phyloP scores from a whole-genome alignment of 2,797 vertebrate species.

The Phyllotis vaccarum region DNA sequence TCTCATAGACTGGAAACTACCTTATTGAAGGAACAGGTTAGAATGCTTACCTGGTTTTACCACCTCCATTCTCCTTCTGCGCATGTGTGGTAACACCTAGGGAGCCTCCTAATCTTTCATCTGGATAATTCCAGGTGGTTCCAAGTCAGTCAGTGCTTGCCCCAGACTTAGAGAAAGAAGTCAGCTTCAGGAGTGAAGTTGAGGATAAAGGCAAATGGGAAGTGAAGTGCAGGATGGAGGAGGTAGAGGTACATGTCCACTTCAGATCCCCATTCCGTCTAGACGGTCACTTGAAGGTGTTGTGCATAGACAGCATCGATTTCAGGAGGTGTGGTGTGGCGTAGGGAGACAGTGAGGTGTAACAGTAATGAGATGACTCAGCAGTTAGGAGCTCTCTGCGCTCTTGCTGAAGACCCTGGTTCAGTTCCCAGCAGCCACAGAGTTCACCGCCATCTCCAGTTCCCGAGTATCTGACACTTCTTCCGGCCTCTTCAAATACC shows the following conservation, averaged over 20 bases:
- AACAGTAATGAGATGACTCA: background rate
- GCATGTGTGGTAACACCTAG: background rate
- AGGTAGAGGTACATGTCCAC: background rate
- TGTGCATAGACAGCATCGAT: background rate
- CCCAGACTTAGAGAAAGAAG: background rate
- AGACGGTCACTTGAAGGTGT: background rate
- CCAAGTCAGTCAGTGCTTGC: background rate
- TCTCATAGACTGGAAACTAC: conserved; percentile 57
- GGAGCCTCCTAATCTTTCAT: background rate
- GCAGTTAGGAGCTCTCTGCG: background rate
- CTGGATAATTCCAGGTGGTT: background rate
- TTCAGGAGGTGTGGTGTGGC: background rate
- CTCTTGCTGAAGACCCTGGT: background rate
- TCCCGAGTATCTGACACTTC: background rate
- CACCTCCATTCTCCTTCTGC: background rate
- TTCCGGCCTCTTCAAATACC: background rate
- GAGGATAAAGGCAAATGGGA: background rate
- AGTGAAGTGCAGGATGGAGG: background rate
- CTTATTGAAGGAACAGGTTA: conserved; percentile 1
- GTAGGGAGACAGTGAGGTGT: background rate
- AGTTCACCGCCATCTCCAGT: background rate
- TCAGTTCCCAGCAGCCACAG: background rate
- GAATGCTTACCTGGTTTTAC: background rate
- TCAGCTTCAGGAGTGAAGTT: background rate
- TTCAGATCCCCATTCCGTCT: background rate